phyloP scores from a whole-genome alignment of 2,888 invertebrate genomes.

The Cryptophagus acutangulus region DNA sequence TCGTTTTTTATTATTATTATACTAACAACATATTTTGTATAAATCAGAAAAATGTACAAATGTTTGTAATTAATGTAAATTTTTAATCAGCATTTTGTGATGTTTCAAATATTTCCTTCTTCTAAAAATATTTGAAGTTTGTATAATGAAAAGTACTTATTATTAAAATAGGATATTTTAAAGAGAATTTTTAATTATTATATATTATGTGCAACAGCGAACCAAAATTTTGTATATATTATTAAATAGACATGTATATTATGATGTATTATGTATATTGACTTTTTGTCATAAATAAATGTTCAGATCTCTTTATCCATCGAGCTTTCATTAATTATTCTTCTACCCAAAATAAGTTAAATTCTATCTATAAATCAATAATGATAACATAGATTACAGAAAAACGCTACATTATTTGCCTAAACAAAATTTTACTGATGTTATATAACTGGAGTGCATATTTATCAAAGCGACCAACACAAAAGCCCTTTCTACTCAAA shows the following conservation, averaged over 20 bases:
- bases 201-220: constrained; percentile 36
- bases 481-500: too few species aligned
- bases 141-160: constrained; percentile 20
- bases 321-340: not conserved
- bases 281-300: constrained; percentile 49
- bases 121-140: constrained; percentile 22
- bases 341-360: too few species aligned
- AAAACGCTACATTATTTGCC: too few species aligned
- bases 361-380: too few species aligned
- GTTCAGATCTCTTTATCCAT: constrained; percentile 40
- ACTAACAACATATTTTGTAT: too few species aligned
- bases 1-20: constrained; percentile 2
- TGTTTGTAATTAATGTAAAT: constrained; percentile 29
- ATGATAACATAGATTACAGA: too few species aligned
- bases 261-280: constrained; percentile 41
- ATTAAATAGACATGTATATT: constrained; percentile 35
- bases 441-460: too few species aligned
- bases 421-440: too few species aligned
- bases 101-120: constrained; percentile 30
- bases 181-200: constrained; percentile 14
- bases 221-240: constrained; percentile 39
- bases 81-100: constrained; percentile 31
- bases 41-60: constrained; percentile 24
- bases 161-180: constrained; percentile 6
- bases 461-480: too few species aligned